Evolutionary conservation across 2,797 vertebrate genomes (phyloP), one percentile per base, ranked within the genome.

Genomic region (Champsocephalus esox): DNA sequence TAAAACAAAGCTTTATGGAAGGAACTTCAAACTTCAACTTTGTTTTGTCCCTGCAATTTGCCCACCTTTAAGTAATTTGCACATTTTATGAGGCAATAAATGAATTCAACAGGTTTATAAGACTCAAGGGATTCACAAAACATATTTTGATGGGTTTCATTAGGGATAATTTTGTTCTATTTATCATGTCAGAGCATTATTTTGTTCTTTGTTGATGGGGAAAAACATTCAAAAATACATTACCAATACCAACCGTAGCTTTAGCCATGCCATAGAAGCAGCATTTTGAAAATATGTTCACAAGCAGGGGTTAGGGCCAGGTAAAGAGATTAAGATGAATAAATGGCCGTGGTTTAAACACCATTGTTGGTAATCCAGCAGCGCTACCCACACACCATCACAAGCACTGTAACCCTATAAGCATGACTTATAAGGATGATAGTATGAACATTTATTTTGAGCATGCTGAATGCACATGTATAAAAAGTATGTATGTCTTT

Each of bases 281-380:
- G 24, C 32, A 56, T 69, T 65, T 61, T 24, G 2, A 45, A 62
- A 61, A 52, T 5, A 55, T 58, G n/a, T 58, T 49, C 28, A 38
- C 3, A 62, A 49, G 7, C 12, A 63, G 8, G 24, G 24, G 32
- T 74, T 71, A 38, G 13, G 28, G 59, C 63, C 5, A 83, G 34
- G 34, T 28, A 17, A 69, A 50, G 66, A 58, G 62, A 65, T 76
- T 44, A 58, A 38, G 13, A 24, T 70, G 28, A 74, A 81, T 57
- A 62, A 73, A 76, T 34, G 46, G 7, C 19, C 38, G 49, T 71
- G 38, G 46, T 77, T 75, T 75, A n/a, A 67, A 62, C 12, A 32
- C 16, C 5, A 48, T 8, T 46, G 14, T 71, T 4, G 21, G 28
- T 79, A 75, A 87, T 79, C 73, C 43, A 56, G 32, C 54, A 60